Base-by-base conservation (phyloP, 2,888 invertebrate species). In the Epinotia demarniana region DNA sequence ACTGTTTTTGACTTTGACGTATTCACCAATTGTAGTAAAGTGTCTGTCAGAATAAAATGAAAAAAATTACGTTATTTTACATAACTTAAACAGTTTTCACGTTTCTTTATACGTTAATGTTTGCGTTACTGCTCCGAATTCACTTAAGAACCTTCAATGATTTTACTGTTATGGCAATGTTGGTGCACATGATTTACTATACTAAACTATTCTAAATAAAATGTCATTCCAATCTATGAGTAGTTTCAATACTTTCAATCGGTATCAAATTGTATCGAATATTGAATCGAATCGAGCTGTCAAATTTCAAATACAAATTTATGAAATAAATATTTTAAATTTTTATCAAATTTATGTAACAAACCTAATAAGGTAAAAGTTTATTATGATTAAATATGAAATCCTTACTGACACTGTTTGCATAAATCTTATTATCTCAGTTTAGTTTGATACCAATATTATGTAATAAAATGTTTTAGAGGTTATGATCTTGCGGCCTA, bases 381-480 rank as follows among this genome's bases (percentile, higher is more conserved):
- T 13, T 6, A 11, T 33, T 57, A 18, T 13, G 4, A 57, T 67
- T n/a, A 0, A 39, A 19, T 6, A 11, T 66, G 9, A 27, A 61
- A 55, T 23, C 16, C 12, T 11, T 19, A 39, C 9, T n/a, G 8
- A 2, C 4, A 43, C 4, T 53, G 19, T 33, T n/a, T 19, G 2
- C 39, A 12, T 18, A 46, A 9, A 13, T 5, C 23, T 9, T 58
- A 19, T 9, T 2, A 46, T 53, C 33, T 27, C 3, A 27, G 12
- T 16, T 23, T 19, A 13, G 18, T 64, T 46, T 33, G 11, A 3
- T 12, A 43, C 27, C 39, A 39, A 75, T 18, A 71, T 75, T 75
- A 75, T 75, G 55, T 75, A 75, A 75, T 66, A 8, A 53, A 66
- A 71, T 57, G 18, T 55, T 72, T 73, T 75, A n/a, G 61, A 75